These are phyloP conservation scores for Muscicapa striata DNA, from an alignment of 2,797 vertebrate genomes.

Conservation along the genomic window DNA sequence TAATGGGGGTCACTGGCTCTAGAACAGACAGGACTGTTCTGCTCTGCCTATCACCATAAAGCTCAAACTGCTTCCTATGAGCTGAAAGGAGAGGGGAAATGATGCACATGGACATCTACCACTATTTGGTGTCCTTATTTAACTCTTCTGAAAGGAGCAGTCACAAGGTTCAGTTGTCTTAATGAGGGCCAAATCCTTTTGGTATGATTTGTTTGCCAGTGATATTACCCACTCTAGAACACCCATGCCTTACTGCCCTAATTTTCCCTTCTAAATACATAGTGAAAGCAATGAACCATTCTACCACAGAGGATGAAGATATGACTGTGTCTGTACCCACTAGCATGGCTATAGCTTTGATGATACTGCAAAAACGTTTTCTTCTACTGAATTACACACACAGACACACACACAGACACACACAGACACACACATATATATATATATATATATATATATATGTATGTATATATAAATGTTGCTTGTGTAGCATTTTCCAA, in stretches of 20 bases:
- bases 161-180: slow-evolving; percentile 39
- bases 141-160: neutral
- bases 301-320: neutral
- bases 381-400: neutral
- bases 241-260: neutral
- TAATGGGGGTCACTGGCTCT: neutral
- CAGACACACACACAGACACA: too few species aligned
- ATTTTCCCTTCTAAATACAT: neutral
- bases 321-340: neutral
- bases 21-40: neutral
- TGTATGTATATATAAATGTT: neutral
- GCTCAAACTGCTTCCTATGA: neutral
- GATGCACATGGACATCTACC: neutral
- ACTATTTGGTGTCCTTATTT: neutral
- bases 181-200: neutral
- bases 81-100: neutral
- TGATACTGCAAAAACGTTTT: neutral
- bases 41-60: neutral
- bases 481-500: slow-evolving; percentile 12
- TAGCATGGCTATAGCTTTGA: neutral
- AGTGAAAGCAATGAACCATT: neutral
- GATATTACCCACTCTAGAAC: neutral
- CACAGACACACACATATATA: neutral
- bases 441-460: neutral
- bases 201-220: neutral